These are phyloP conservation scores for Poeciliopsis gracilis DNA, from an alignment of 2,797 vertebrate species.

Conservation along the genomic window DNA sequence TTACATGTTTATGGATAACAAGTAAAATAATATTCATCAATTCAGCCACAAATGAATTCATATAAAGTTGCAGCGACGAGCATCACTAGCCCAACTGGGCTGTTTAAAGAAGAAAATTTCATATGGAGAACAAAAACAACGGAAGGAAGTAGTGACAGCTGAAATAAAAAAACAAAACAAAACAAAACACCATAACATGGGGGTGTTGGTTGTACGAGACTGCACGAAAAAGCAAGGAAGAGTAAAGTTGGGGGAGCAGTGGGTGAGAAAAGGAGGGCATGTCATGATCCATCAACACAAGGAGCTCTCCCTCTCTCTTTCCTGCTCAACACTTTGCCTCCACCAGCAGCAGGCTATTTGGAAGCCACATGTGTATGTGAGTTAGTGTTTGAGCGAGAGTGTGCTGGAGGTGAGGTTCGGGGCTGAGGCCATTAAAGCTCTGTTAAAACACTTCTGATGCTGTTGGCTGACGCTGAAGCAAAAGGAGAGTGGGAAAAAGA, in stretches of 20 bases:
- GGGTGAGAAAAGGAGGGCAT: slow-evolving; percentile 85
- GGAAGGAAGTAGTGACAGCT: not conserved
- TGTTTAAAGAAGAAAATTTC: not conserved
- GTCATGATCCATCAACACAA: slow-evolving; percentile 83
- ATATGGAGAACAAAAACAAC: slow-evolving; percentile 18
- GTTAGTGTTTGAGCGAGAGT: slow-evolving; percentile 38
- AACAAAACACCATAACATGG: slow-evolving; percentile 18
- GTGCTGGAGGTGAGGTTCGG: slow-evolving; percentile 68
- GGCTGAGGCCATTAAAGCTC: slow-evolving; percentile 94
- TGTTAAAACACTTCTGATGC: slow-evolving; percentile 99
- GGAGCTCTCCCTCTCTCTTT: slow-evolving; percentile 40
- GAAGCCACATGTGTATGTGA: slow-evolving; percentile 76
- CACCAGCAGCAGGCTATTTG: slow-evolving; percentile 88
- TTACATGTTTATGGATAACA: not conserved
- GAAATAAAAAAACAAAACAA: not conserved
- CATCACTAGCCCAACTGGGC: not conserved
- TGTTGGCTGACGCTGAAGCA: slow-evolving; percentile 91
- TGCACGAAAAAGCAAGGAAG: slow-evolving; percentile 27
- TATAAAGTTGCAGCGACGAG: not conserved
- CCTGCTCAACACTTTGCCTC: slow-evolving; percentile 66
- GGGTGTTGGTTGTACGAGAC: slow-evolving; percentile 27
- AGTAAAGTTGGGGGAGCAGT: slow-evolving; percentile 31
- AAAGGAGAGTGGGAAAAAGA: slow-evolving; percentile 73
- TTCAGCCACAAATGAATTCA: not conserved
- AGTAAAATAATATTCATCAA: not conserved